Percentiles rank a stretch among this genome's conserved stretches.
phyloP scores from a whole-genome alignment of 2,113 vertebrate species.

The Bothrops jararaca region DNA sequence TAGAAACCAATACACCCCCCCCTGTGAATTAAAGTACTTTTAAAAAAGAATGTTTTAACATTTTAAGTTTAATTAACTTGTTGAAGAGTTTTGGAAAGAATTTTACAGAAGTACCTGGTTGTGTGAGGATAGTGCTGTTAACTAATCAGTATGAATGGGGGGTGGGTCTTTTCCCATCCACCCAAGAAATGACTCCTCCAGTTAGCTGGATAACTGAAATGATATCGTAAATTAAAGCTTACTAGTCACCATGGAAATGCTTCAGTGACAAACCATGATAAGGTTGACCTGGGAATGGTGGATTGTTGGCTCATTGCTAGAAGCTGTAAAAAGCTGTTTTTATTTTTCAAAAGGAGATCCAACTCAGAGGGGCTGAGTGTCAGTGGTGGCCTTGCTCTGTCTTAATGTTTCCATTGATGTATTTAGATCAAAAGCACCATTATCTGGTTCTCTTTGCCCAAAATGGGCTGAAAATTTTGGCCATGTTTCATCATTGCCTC shows the following conservation, averaged over 20 bases:
- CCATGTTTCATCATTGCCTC: neutral
- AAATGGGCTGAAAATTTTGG: neutral
- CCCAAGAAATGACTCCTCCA: neutral
- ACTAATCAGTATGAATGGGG: constrained; percentile 49
- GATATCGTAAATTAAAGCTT: neutral
- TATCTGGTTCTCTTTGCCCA: neutral
- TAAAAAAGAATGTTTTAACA: constrained; percentile 71
- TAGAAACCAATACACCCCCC: constrained; percentile 65
- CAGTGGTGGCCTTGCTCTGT: too few relatives aligned
- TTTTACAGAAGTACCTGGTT: constrained; percentile 42
- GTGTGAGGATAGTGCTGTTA: constrained; percentile 48
- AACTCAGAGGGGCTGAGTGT: too few relatives aligned
- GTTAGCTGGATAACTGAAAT: neutral
- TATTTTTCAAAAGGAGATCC: neutral
- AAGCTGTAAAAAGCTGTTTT: neutral
- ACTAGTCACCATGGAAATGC: neutral
- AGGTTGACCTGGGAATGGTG: neutral
- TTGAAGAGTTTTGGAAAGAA: constrained; percentile 59
- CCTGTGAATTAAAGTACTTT: constrained; percentile 78
- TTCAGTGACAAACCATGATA: neutral
- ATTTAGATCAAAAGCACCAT: neutral
- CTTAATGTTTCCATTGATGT: neutral
- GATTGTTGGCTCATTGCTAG: neutral
- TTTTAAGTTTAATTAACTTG: constrained; percentile 64
- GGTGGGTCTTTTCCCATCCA: neutral